These are phyloP conservation scores for Drosophila mojavensis DNA, from an alignment of 1,140 invertebrate genomes.

Conservation along the genomic window DNA sequence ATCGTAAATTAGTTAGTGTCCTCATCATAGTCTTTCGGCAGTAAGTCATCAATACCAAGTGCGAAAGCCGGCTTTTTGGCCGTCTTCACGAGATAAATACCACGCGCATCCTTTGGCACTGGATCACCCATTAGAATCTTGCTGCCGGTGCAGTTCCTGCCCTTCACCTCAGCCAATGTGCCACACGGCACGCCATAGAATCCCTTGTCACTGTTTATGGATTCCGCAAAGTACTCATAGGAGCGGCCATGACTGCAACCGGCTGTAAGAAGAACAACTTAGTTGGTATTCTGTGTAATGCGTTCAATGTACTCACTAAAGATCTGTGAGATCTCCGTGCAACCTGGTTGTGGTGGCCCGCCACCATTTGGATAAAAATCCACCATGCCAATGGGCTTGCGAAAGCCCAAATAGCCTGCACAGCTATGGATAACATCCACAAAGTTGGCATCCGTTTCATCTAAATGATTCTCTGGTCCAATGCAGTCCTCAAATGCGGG, in stretches of 20 bases:
- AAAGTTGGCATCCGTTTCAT: slow-evolving; percentile 88
- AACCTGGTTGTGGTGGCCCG: slow-evolving; percentile 89
- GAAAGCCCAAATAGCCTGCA: slow-evolving; percentile 87
- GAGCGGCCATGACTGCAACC: slow-evolving; percentile 91
- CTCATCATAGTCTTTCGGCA: slow-evolving; percentile 20
- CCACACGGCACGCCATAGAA: slow-evolving; percentile 87
- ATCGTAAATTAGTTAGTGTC: neutral
- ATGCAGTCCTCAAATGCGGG: slow-evolving; percentile 88
- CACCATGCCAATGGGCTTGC: slow-evolving; percentile 87
- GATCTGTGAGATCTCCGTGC: slow-evolving; percentile 86
- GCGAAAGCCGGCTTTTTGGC: slow-evolving; percentile 86
- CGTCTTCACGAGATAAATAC: slow-evolving; percentile 88
- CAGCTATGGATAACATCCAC: slow-evolving; percentile 92
- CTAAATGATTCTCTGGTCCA: slow-evolving; percentile 86
- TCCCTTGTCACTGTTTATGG: slow-evolving; percentile 86
- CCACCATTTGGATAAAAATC: slow-evolving; percentile 95
- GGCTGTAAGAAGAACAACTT: slow-evolving; percentile 84
- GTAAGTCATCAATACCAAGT: slow-evolving; percentile 64
- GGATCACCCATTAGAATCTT: slow-evolving; percentile 87
- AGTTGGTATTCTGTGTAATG: too few species aligned
- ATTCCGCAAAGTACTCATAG: slow-evolving; percentile 88
- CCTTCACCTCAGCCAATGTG: slow-evolving; percentile 86
- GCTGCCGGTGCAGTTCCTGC: slow-evolving; percentile 85
- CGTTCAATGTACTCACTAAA: slow-evolving; percentile 81
- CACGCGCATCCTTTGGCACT: slow-evolving; percentile 84